Base-by-base conservation (phyloP, 92 coral and sea anemone genomes). In the Parazoanthus atlanticus region DNA sequence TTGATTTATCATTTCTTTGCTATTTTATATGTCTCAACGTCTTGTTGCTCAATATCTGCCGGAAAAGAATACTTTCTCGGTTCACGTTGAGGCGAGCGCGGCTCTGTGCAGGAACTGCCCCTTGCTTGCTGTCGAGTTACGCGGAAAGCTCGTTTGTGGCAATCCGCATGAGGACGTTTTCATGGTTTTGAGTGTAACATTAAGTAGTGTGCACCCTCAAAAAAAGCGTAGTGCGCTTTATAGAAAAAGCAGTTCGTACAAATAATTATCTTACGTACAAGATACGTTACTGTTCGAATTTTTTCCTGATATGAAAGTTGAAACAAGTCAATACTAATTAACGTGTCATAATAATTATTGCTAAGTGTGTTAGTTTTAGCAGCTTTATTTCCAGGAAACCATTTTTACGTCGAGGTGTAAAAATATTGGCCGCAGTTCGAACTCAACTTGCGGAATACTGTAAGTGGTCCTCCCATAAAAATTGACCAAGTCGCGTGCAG, bases 351-450 rank as follows among this genome's bases (percentile, higher is more conserved):
- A 41, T 84, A 84, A 71, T 84, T 84, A 31, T 21, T 70, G 67
- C 67, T 69, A 84, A 75, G 26, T 75, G 79, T 21, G 78, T 56
- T 31, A 47, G 26, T 70, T 46, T 69, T 70, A 41, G 77, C 78
- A 41, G 87, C 31, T 84, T 83, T 70, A 29, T 43, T 41, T 46
- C 26, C 87, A 84, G 87, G 87, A 84, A 84, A 70, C 78, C 64
- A 69, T 70, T 17, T 78, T 78, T 78, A n/a, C 38, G 76, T 82
- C 15, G 30, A 46, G 61, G 72, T 41, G 86, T 82, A 65, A 69
- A 70, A 64, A 32, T 56, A 80, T 54, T 80, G 71, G 43, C 30
- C 47, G 13, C 56, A 49, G n/a, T 41, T n/a, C 28, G 61, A 34
- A 23, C 40, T 52, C 17, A 74, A 43, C 1, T 80, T 56, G 29